Percentiles rank a stretch among this genome's conserved stretches.
Evolutionary conservation across 2,888 invertebrate species (phyloP).

Genomic region (Dendrolimus pini): DNA sequence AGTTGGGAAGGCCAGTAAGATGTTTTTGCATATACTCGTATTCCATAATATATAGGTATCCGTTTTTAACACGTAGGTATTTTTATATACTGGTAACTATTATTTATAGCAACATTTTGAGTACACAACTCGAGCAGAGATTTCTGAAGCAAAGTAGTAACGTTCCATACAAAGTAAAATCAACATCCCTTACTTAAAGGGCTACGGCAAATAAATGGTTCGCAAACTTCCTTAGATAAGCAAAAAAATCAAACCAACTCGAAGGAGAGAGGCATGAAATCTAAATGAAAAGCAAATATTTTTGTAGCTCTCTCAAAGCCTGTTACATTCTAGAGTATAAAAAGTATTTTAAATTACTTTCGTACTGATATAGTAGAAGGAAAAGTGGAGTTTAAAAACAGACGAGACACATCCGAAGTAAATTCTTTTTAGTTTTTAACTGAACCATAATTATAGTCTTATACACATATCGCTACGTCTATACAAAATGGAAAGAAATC

Average conservation of each 20-base stretch:
- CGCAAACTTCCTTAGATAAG: conserved; percentile 14
- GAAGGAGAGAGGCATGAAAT: conserved; percentile 14
- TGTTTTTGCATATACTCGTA: too few species aligned
- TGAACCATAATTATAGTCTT: too few species aligned
- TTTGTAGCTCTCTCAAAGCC: conserved; percentile 9
- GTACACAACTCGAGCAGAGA: not conserved
- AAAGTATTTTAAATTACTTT: not conserved
- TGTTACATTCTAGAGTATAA: not conserved
- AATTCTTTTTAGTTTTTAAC: not conserved
- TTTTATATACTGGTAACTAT: too few species aligned
- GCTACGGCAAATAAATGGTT: conserved; percentile 9
- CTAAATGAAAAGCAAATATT: conserved; percentile 35
- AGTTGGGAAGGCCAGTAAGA: too few species aligned
- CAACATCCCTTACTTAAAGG: not conserved
- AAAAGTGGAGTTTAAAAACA: not conserved
- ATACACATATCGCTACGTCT: too few species aligned
- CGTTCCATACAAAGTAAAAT: not conserved
- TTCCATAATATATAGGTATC: too few species aligned
- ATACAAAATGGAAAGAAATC: too few species aligned
- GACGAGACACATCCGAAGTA: not conserved
- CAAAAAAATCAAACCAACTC: conserved; percentile 18
- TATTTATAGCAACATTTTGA: too few species aligned
- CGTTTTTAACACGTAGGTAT: too few species aligned
- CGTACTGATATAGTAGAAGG: not conserved
- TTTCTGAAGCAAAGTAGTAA: not conserved